A percentile compares a stretch with the other conserved stretches of the same genome.
Conservation (phyloP, 2,888 invertebrate species). For the Oxystoma pomonae region DNA sequence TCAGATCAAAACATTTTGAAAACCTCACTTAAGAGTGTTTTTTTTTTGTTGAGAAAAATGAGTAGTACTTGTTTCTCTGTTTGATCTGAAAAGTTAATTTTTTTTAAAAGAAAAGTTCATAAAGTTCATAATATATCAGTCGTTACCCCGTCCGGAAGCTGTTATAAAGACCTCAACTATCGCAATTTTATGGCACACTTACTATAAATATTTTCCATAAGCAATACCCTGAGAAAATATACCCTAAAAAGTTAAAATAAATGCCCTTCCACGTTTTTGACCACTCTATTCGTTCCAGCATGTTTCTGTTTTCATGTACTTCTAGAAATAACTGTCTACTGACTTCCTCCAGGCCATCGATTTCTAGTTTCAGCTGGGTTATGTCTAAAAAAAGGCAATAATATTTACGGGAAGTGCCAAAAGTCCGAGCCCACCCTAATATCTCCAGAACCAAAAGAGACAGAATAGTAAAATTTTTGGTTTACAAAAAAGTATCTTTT, state of each 20-base stretch:
- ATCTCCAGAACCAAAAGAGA: too few relatives aligned
- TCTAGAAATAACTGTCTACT: slow-evolving; percentile 95
- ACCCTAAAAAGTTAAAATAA: slow-evolving; percentile 97
- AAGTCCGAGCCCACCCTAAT: too few relatives aligned
- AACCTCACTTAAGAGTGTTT: too few relatives aligned
- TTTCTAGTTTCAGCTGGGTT: slow-evolving; percentile 77
- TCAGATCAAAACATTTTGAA: too few relatives aligned
- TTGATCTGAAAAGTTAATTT: too few relatives aligned
- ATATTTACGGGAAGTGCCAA: background rate
- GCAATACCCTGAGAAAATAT: slow-evolving; percentile 98
- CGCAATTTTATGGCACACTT: slow-evolving; percentile 50
- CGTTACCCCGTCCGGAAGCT: background rate
- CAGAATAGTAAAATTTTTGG: too few relatives aligned
- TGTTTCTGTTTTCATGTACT: slow-evolving; percentile 86
- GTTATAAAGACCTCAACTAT: slow-evolving; percentile 5
- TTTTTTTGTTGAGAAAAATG: too few relatives aligned
- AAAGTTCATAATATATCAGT: background rate
- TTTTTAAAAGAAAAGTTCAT: too few relatives aligned
- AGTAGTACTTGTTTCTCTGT: too few relatives aligned
- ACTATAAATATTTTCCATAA: slow-evolving; percentile 99
- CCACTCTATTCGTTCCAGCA: slow-evolving; percentile 91
- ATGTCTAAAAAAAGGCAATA: slow-evolving; percentile 59
- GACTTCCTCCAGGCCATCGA: slow-evolving; percentile 84
- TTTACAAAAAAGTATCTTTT: too few relatives aligned
- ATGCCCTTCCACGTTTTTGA: slow-evolving; percentile 94